Base-by-base conservation (phyloP, 2,113 vertebrate genomes). In the Morone chrysops region DNA sequence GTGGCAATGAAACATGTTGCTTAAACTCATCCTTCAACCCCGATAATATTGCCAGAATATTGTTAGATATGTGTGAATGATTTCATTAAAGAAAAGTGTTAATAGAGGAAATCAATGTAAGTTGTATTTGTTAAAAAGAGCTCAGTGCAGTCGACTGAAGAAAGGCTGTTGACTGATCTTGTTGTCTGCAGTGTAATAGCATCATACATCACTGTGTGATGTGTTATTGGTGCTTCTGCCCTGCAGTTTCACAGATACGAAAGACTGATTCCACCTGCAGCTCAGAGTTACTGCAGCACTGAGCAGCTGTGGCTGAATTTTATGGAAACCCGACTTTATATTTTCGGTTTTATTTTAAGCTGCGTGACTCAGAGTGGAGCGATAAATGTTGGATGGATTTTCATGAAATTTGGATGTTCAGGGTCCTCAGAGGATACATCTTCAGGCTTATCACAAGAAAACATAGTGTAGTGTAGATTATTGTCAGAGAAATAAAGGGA, bases 181-280 rank as follows among this genome's bases (percentile, higher is more conserved):
- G 68, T 75, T 91, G 89, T 92, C 89, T 80, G 77, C 74, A 38
- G 47, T 57, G 68, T 91, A 91, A 93, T 91, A 68, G 88, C 61
- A 2, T 91, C 87, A 73, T 93, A 68, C 70, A 91, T 93, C 92
- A 92, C 73, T 1, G 80, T 60, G 78, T n/a, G 72, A 56, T 82
- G 90, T 56, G 81, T 89, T 89, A 86, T 81, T 88, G 90, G 67
- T 80, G 85, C 71, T 78, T 70, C 72, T 87, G 87, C 61, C 82
- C 91, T 56, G 88, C 84, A 76, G 87, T 87, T 77, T 61, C 79
- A 79, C 82, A 59, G 74, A 82, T 41, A 84, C 78, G 1, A 82
- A 22, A 84, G 83, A 88, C 81, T 71, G 70, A 89, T 85, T 89
- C 85, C 89, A 90, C 85, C 89, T 84, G 89, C 83, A 79, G 87